Conservation (phyloP, 2,113 vertebrate species). For the Ovis canadensis region DNA sequence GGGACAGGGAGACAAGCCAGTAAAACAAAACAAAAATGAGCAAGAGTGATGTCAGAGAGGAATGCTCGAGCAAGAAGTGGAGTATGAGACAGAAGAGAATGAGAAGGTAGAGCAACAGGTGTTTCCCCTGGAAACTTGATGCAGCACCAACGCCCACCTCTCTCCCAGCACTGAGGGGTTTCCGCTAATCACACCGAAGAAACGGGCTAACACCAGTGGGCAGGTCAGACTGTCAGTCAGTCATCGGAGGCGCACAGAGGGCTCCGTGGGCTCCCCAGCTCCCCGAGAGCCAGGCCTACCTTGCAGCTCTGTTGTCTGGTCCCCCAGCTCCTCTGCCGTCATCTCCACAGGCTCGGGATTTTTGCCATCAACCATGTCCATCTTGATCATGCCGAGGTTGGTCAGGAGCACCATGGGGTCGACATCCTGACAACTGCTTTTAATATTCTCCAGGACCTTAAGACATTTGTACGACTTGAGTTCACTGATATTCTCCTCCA, state of each 20-base stretch:
- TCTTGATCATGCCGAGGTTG: constrained; percentile 90
- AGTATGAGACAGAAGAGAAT: background rate
- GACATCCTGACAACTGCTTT: constrained; percentile 82
- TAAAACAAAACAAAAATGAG: background rate
- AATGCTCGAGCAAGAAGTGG: background rate
- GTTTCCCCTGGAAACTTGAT: background rate
- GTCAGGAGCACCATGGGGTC: constrained; percentile 89
- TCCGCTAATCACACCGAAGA: background rate
- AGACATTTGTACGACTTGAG: constrained; percentile 96
- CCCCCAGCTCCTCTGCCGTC: background rate
- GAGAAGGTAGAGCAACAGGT: background rate
- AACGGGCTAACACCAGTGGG: background rate
- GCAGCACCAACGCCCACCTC: background rate
- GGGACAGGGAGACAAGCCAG: background rate
- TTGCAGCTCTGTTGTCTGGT: constrained; percentile 66
- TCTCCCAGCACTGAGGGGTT: background rate
- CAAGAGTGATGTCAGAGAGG: background rate
- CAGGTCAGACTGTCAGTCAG: background rate
- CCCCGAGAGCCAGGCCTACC: constrained; percentile 67
- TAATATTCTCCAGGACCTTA: constrained; percentile 92
- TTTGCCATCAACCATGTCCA: constrained; percentile 86
- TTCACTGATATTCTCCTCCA: constrained; percentile 93
- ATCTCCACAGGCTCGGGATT: background rate
- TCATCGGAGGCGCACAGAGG: fast-evolving
- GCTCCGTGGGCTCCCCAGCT: background rate